Conservation (phyloP, 2,888 invertebrate species). For the Axea sp. region DNA sequence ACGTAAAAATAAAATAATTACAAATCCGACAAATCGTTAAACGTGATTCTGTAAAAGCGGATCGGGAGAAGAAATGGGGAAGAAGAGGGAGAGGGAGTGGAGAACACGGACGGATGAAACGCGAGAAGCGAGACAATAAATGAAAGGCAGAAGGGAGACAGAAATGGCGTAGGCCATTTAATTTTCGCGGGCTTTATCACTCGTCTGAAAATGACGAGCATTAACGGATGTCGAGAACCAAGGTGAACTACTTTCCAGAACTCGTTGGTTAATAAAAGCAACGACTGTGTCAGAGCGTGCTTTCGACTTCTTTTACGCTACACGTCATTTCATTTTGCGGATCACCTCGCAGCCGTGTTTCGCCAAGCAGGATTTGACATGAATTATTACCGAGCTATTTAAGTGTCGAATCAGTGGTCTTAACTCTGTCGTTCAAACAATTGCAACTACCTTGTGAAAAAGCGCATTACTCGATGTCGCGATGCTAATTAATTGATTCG, state of each 20-base stretch:
- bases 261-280: conserved; percentile 54
- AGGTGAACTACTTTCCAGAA: conserved; percentile 52
- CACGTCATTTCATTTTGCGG: conserved; percentile 53
- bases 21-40: conserved; percentile 2
- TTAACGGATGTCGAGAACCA: conserved; percentile 24
- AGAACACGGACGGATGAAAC: too few relatives aligned
- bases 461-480: not conserved
- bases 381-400: conserved; percentile 48
- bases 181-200: conserved; percentile 29
- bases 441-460: conserved; percentile 10
- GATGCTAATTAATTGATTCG: too few relatives aligned
- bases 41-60: not conserved
- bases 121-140: not conserved
- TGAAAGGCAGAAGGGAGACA: too few relatives aligned
- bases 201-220: conserved; percentile 42
- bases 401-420: conserved; percentile 54
- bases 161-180: not conserved
- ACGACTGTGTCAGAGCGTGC: conserved; percentile 17
- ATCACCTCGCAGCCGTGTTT: conserved; percentile 13
- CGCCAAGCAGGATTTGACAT: conserved; percentile 30
- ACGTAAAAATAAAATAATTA: conserved; percentile 12
- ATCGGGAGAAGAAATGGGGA: too few relatives aligned
- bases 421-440: conserved; percentile 33
- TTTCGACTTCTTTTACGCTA: conserved; percentile 42
- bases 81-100: too few relatives aligned